phyloP scores from a whole-genome alignment of 2,888 invertebrate genomes.

The Calephelis perditalis region DNA sequence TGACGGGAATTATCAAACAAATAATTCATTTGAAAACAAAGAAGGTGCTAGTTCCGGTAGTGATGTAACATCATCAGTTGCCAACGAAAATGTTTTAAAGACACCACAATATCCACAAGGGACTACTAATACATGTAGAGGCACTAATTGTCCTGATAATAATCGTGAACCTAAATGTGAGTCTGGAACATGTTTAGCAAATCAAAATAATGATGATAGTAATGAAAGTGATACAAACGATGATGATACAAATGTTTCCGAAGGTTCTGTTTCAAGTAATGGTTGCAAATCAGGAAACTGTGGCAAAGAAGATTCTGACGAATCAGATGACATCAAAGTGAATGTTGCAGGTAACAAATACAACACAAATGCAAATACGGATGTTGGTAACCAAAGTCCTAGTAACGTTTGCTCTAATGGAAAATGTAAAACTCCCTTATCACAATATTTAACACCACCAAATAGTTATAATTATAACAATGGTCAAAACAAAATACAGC shows the following conservation, averaged over 20 bases:
- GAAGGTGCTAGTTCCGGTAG: neutral
- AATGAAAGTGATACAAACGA: neutral
- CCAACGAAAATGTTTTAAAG: constrained; percentile 1
- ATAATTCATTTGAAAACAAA: constrained; percentile 29
- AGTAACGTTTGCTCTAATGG: constrained; percentile 12
- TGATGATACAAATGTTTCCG: neutral
- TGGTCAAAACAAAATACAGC: constrained; percentile 10
- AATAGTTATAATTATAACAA: constrained; percentile 4
- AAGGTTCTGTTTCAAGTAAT: neutral
- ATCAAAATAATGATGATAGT: neutral
- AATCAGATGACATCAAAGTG: constrained; percentile 17
- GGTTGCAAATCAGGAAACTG: constrained; percentile 14
- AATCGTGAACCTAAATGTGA: constrained; percentile 8
- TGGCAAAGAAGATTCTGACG: neutral
- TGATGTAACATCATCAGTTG: neutral
- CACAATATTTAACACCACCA: neutral
- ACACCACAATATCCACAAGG: neutral
- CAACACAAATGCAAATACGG: constrained; percentile 4
- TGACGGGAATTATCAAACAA: constrained; percentile 8
- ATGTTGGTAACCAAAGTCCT: neutral
- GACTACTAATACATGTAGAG: neutral
- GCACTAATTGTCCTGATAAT: neutral
- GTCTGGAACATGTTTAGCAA: constrained; percentile 15
- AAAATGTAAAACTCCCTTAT: constrained; percentile 3
- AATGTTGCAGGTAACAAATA: constrained; percentile 17